Percentiles rank a stretch among this genome's conserved stretches.
Evolutionary conservation across 2,797 vertebrate species (phyloP).

Genomic region (Clarias fuscus): DNA sequence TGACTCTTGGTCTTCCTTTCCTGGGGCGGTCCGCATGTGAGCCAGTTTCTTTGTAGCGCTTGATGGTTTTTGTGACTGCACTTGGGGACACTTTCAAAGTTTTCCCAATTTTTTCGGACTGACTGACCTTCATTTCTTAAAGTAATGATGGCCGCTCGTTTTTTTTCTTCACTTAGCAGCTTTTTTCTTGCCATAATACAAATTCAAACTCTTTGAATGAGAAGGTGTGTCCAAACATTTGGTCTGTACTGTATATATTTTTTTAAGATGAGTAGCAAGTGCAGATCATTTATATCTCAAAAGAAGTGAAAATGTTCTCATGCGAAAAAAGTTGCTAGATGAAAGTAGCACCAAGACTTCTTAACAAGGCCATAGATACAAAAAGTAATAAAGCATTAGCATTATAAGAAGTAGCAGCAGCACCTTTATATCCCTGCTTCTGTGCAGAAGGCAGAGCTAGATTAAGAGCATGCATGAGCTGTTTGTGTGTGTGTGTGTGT

Average conservation of each 20-base stretch:
- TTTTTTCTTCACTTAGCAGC: too few species aligned
- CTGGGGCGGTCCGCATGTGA: too few species aligned
- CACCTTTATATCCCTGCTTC: not conserved
- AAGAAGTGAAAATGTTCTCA: not conserved
- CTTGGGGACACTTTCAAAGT: too few species aligned
- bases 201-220: too few species aligned
- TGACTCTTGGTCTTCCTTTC: too few species aligned
- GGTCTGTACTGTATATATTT: not conserved
- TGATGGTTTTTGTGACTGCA: too few species aligned
- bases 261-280: not conserved
- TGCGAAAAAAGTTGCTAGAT: not conserved
- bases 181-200: too few species aligned
- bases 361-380: not conserved
- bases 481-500: not conserved
- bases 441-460: not conserved
- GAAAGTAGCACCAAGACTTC: not conserved
- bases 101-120: too few species aligned
- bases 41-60: too few species aligned
- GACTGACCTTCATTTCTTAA: too few species aligned
- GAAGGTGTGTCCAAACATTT: too few species aligned
- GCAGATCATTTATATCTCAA: not conserved
- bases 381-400: not conserved
- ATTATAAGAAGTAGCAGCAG: not conserved
- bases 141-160: too few species aligned
- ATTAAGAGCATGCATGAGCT: not conserved